Base-by-base conservation (phyloP, 2,888 invertebrate genomes). In the Neoscelio sp. region DNA sequence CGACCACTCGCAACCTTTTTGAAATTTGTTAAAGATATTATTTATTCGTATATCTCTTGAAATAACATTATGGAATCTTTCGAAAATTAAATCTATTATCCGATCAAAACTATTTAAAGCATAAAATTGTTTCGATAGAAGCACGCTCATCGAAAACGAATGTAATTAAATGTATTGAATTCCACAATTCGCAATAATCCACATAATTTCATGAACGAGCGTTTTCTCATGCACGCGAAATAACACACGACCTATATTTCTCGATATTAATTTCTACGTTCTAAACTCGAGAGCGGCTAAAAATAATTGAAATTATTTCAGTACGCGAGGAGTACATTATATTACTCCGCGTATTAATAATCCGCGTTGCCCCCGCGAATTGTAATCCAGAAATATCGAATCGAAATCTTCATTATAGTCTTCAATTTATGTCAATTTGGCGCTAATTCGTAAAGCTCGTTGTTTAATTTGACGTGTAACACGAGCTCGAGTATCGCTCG, bases 391-490 rank as follows among this genome's bases (percentile, higher is more conserved):
- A 60, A 48, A 26, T 48, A 38, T 48, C 26, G 33, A 50, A 50
- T 26, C 23, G 23, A 33, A 42, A 44, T 54, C 26, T 52, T 67
- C 52, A 23, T 54, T 54, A 44, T 46, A 8, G 30, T 17, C 35
- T n/a, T 8, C 17, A 35, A 44, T 44, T 54, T 46, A 46, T 33
- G 35, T 58, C 58, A 70, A 50, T 70, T 58, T 50, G 13, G 23
- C 17, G 40, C 20, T 82, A 79, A 85, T 85, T 85, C 82, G 71
- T 76, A 73, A 81, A 76, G 81, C 85, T 82, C 80, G 82, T 84
- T 67, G 44, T 67, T 50, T 73, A 76, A 80, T 80, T 76, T 70
- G 76, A 73, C 76, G 62, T 56, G 74, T 75, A 79, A 79, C 70
- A 58, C 33, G 78, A 79, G 60, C 52, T 40, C 33, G 38, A 68